These are phyloP conservation scores for Phrynocephalus forsythii DNA, from an alignment of 2,797 vertebrate species.

Conservation along the genomic window DNA sequence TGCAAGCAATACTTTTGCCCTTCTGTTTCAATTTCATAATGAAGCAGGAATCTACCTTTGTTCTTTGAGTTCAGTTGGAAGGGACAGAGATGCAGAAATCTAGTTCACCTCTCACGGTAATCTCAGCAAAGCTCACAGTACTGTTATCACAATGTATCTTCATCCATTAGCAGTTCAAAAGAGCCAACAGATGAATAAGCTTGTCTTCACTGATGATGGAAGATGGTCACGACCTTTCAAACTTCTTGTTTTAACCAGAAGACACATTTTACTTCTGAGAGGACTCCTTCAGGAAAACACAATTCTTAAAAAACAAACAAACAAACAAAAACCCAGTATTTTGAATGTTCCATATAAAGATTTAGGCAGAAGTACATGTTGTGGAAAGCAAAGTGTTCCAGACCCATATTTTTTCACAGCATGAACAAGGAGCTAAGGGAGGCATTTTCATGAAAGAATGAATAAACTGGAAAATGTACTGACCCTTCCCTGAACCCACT, in stretches of 20 bases:
- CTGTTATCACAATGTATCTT: fast-evolving
- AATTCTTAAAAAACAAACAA: background rate
- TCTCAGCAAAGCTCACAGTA: fast-evolving
- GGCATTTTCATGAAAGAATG: background rate
- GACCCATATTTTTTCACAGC: background rate
- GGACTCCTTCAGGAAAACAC: background rate
- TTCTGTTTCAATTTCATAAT: background rate
- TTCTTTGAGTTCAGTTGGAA: background rate
- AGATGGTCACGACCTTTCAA: background rate
- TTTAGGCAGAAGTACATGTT: background rate
- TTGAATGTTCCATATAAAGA: background rate
- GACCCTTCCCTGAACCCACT: background rate
- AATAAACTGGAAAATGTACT: background rate
- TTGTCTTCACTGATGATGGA: background rate
- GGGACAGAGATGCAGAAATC: background rate
- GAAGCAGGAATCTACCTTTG: background rate
- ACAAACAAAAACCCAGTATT: no score
- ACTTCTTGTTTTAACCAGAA: background rate
- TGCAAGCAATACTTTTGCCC: background rate
- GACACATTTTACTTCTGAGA: background rate
- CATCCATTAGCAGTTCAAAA: background rate
- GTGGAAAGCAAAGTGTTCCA: background rate
- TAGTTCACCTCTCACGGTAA: background rate
- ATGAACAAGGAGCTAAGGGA: no score
- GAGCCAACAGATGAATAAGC: background rate